phyloP scores from a whole-genome alignment of 2,888 invertebrate genomes.

The Lordiphosa andalusiaca region DNA sequence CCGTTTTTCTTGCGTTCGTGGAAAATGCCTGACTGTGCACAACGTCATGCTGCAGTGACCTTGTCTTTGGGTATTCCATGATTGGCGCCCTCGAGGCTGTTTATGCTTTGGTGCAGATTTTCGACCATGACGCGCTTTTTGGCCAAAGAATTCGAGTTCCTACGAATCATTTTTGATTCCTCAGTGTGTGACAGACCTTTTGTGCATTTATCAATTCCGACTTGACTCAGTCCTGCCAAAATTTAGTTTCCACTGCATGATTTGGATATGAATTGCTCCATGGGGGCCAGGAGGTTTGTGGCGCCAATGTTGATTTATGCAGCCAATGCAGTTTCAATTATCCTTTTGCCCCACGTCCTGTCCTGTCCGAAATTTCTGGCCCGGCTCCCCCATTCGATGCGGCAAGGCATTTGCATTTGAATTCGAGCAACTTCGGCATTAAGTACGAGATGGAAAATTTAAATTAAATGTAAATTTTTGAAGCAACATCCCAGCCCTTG shows the following conservation, averaged over 20 bases:
- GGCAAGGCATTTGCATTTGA: conserved; percentile 35
- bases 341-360: conserved; percentile 28
- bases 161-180: conserved; percentile 38
- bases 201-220: conserved; percentile 46
- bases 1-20: conserved; percentile 8
- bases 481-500: conserved; percentile 34
- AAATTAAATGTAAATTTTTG: conserved; percentile 69
- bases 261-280: conserved; percentile 38
- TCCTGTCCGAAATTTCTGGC: conserved; percentile 3
- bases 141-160: conserved; percentile 68
- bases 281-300: conserved; percentile 6
- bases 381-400: conserved; percentile 27
- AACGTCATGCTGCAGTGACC: conserved; percentile 8
- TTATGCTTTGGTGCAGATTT: conserved; percentile 29
- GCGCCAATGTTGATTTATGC: conserved; percentile 62
- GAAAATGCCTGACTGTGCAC: conserved; percentile 34
- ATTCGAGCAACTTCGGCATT: conserved; percentile 15
- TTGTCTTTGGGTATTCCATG: conserved; percentile 3
- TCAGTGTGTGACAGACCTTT: conserved; percentile 35
- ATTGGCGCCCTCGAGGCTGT: conserved; percentile 23
- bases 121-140: conserved; percentile 67
- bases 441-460: conserved; percentile 12
- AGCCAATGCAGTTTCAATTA: conserved; percentile 57
- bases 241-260: conserved; percentile 55
- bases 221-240: conserved; percentile 17